phyloP scores from a whole-genome alignment of 2,113 vertebrate genomes.

The Epinephelus lanceolatus region DNA sequence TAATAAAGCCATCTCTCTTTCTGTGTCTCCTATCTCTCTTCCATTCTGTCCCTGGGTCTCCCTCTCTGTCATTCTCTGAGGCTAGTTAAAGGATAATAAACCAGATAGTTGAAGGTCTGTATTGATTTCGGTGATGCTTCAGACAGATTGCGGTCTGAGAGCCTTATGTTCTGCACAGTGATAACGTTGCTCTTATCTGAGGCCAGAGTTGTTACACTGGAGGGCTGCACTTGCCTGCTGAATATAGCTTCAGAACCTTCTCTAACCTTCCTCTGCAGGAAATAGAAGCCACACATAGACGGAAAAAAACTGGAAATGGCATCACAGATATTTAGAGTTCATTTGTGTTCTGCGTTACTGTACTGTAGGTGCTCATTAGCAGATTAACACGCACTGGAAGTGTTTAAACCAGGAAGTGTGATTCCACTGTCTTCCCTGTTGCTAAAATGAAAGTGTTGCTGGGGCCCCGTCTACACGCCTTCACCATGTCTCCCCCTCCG shows the following conservation, averaged over 20 bases:
- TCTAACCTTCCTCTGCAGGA: slow-evolving; percentile 5
- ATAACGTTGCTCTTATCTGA: slow-evolving; percentile 56
- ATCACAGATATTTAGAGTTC: not conserved
- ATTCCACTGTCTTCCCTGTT: slow-evolving; percentile 37
- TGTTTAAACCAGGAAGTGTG: slow-evolving; percentile 53
- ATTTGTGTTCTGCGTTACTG: not conserved
- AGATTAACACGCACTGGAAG: slow-evolving; percentile 44
- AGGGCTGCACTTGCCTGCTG: slow-evolving; percentile 20
- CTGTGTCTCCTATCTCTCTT: slow-evolving; percentile 3
- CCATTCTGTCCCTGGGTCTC: not conserved
- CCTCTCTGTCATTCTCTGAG: slow-evolving; percentile 48
- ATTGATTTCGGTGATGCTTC: slow-evolving; percentile 67
- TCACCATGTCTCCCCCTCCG: slow-evolving; percentile 7
- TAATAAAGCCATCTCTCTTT: slow-evolving; percentile 43
- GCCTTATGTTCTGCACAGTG: slow-evolving; percentile 55
- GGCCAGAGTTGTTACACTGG: slow-evolving; percentile 28
- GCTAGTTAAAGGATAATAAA: slow-evolving; percentile 67
- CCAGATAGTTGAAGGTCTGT: slow-evolving; percentile 42
- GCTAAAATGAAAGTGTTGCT: slow-evolving; percentile 70
- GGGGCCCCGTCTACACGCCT: slow-evolving; percentile 28
- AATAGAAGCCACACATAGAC: not conserved
- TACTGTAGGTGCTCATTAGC: slow-evolving; percentile 49
- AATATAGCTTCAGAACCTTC: slow-evolving; percentile 26
- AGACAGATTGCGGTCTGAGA: slow-evolving; percentile 58
- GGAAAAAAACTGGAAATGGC: slow-evolving; percentile 3